phyloP scores from a whole-genome alignment of 2,113 vertebrate genomes.

The Atractosteus spatula region DNA sequence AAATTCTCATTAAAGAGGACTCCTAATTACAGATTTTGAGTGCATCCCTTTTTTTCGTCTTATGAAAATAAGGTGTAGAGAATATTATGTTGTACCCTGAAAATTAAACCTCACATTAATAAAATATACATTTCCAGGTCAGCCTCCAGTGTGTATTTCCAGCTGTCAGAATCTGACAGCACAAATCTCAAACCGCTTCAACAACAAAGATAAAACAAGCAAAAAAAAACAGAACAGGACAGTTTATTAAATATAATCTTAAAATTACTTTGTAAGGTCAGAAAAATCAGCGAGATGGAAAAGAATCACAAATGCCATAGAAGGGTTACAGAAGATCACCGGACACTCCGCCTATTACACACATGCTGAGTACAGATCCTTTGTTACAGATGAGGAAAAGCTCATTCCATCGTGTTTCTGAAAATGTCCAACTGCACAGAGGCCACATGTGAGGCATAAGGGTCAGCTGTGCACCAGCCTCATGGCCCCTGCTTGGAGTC shows the following conservation, averaged over 20 bases:
- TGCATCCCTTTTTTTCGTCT: too few relatives aligned
- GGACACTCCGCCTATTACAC: constrained; percentile 34
- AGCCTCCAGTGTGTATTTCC: too few relatives aligned
- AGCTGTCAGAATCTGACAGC: too few relatives aligned
- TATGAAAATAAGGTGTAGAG: too few relatives aligned
- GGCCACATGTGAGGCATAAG: constrained; percentile 9
- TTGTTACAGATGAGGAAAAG: constrained; percentile 29
- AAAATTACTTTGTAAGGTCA: constrained; percentile 60
- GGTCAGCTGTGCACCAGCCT: neutral
- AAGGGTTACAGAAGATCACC: constrained; percentile 55
- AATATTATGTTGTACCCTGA: too few relatives aligned
- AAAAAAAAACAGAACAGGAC: constrained; percentile 60
- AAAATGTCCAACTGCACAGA: constrained; percentile 12
- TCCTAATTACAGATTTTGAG: too few relatives aligned
- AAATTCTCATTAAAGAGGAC: too few relatives aligned
- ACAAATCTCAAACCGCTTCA: too few relatives aligned
- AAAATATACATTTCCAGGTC: too few relatives aligned
- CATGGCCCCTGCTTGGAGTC: too few relatives aligned
- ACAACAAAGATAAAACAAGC: too few relatives aligned
- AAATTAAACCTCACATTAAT: too few relatives aligned
- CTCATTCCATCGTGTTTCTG: constrained; percentile 4
- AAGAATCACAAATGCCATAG: constrained; percentile 54
- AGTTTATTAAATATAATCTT: constrained; percentile 76
- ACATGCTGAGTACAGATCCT: constrained; percentile 52
- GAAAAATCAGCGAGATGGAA: constrained; percentile 53